Evolutionary conservation across 2,113 vertebrate genomes (phyloP), one percentile per base, ranked within the genome.

Genomic region (Hemiscyllium ocellatum): DNA sequence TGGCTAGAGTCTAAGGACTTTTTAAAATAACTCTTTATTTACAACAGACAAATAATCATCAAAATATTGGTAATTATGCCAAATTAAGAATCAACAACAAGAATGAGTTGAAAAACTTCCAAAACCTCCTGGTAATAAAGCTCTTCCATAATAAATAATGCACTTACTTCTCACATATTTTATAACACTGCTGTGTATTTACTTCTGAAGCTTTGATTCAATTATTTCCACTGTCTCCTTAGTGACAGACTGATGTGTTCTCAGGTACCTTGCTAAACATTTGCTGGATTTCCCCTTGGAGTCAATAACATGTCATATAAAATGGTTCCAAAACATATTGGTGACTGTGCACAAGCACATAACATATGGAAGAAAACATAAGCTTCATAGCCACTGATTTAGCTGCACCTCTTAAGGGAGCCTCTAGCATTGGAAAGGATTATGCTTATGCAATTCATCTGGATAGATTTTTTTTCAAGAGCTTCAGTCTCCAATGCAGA

Each of bases 281-380:
- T 47, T 91, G 87, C 87, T 91, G 87, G 89, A 66, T 37, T 93
- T 37, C 47, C 47, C 47, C 94, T 47, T 72, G 94, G 69, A 95
- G 24, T 26, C 42, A 29, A 72, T 33, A 61, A 72, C 65, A 42
- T 37, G 8, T 47, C 47, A 42, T 20, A 72, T 15, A 13, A 95
- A 76, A 47, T 94, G 22, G 69, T 69, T 70, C 2, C 66, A 50
- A 72, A 15, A 17, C 4, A 47, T 10, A 69, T 69, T 68, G 91
- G 42, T 70, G 68, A 17, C 65, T 66, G 70, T 94, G 91, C 47
- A 72, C 33, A 5, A 66, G 15, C 66, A 33, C 56, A 93, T 93
- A 37, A 37, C 47, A 93, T 66, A 66, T 66, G 89, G 89, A 66
- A 68, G 56, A 66, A 66, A 93, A 66, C 33, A 66, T 93, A 22